These are phyloP conservation scores for Metopolophium dirhodum DNA, from an alignment of 1,140 invertebrate genomes.

Conservation along the genomic window DNA sequence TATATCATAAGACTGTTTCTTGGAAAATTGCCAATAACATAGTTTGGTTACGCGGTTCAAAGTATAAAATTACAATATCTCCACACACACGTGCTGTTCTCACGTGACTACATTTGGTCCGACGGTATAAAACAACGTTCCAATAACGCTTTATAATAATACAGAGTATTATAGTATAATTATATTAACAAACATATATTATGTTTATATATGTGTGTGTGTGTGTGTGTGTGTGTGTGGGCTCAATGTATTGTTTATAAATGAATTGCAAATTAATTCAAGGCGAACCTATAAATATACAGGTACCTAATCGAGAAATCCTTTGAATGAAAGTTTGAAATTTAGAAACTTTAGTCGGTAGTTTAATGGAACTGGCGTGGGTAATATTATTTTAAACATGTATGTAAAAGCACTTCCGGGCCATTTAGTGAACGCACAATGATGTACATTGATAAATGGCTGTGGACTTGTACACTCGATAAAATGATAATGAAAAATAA, in stretches of 20 bases:
- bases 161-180: background rate
- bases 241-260: background rate
- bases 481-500: constrained; percentile 33
- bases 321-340: constrained; percentile 22
- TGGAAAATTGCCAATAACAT: constrained; percentile 9
- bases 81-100: background rate
- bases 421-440: background rate
- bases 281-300: constrained; percentile 15
- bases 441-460: background rate
- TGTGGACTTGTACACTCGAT: background rate
- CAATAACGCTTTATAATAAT: background rate
- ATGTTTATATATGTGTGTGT: too few species aligned
- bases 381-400: constrained; percentile 20
- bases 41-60: background rate
- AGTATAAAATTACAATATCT: background rate
- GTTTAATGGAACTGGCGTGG: background rate
- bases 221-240: too few species aligned
- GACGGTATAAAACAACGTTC: background rate
- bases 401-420: constrained; percentile 13
- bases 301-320: constrained; percentile 9
- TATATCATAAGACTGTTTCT: background rate
- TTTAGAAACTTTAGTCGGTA: background rate
- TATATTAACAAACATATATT: background rate
- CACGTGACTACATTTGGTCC: background rate
- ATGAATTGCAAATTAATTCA: constrained; percentile 21